Evolutionary conservation across 2,113 vertebrate species (phyloP), one percentile per base, ranked within the genome.

Genomic region (Eolophus roseicapilla): DNA sequence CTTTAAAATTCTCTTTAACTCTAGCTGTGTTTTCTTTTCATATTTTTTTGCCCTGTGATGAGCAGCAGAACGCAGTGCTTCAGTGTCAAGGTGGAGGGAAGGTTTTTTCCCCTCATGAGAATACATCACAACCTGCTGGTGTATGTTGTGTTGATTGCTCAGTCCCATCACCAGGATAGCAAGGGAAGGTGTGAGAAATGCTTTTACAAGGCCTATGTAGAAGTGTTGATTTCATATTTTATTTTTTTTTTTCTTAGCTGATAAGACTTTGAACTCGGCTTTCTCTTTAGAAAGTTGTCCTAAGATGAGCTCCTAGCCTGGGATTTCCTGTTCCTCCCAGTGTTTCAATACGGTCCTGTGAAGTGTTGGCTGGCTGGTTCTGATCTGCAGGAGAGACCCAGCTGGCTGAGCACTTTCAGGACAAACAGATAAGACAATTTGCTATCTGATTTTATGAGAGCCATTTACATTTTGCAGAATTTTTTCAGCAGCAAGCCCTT

Each of bases 341-440:
- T 0, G 1, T 68, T 86, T 86, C 63, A 18, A 52, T 68, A 23
- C 0, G 0, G 67, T 52, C 35, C 77, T 69, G 25, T 0, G 5
- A 60, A 78, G 64, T 49, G 50, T 85, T 92, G 75, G 37, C 86
- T 90, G 85, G 20, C 64, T 78, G 86, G 63, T 37, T 90, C 76
- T 53, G 81, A 50, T 62, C 74, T 68, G 77, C 25, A 71, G 64
- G 73, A 74, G 88, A 63, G 76, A 86, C 76, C 35, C 93, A 94
- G 93, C 55, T 92, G 90, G 39, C 74, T 91, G 80, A 92, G 49
- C 69, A 41, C 83, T 91, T 92, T 82, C 84, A 94, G 91, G 74
- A 95, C 95, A 95, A 96, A 90, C 81, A 96, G 89, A 89, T 82
- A 91, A 94, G 74, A 93, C 92, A 91, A 92, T 94, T 95, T 92